A percentile compares a stretch with the other conserved stretches of the same genome.
Evolutionary conservation across 2,113 vertebrate genomes (phyloP).

Genomic region (Thalassoma bifasciatum): DNA sequence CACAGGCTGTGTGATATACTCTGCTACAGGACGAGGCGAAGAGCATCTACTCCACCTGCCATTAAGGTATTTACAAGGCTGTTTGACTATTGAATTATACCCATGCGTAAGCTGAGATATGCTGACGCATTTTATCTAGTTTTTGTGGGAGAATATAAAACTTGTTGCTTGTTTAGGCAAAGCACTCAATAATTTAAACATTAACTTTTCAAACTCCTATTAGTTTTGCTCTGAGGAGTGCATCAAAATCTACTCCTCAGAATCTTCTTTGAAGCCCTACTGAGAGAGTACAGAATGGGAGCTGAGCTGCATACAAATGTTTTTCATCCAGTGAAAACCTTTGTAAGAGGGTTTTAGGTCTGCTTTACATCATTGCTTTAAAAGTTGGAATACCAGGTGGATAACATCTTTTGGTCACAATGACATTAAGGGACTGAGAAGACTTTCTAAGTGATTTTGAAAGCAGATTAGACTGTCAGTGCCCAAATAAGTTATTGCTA

Average conservation of each 20-base stretch:
- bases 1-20: slow-evolving; percentile 81
- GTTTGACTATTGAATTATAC: slow-evolving; percentile 12
- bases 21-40: slow-evolving; percentile 78
- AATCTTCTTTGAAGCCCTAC: neutral
- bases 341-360: neutral
- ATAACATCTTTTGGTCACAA: neutral
- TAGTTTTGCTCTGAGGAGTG: neutral
- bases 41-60: slow-evolving; percentile 72
- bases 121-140: neutral
- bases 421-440: no score
- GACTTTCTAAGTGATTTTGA: no score
- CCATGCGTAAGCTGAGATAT: neutral
- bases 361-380: neutral
- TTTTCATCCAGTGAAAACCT: neutral
- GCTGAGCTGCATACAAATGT: neutral
- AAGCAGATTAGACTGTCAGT: no score
- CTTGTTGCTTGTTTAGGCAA: neutral
- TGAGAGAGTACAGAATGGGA: neutral
- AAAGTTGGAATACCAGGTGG: neutral
- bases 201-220: neutral
- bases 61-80: slow-evolving; percentile 85
- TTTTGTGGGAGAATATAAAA: neutral
- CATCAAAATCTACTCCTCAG: neutral
- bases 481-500: no score
- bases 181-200: neutral